Base-by-base conservation (phyloP, 2,113 vertebrate species). In the Paedocypris sp. region DNA sequence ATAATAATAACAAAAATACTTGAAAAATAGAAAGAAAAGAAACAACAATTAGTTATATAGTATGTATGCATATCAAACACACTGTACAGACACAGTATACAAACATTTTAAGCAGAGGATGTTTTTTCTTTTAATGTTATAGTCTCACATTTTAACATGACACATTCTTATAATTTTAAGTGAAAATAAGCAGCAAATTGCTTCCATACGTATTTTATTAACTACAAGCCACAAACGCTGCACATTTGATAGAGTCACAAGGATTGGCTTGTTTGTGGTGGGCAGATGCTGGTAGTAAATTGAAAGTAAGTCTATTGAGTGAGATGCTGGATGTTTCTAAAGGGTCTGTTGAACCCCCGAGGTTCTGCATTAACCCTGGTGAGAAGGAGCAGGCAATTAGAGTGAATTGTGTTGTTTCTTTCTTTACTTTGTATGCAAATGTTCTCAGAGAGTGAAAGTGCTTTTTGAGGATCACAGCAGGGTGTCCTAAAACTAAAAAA, bases 381-480 rank as follows among this genome's bases (percentile, higher is more conserved):
- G 75, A 85, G 79, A 84, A 82, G 65, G 81, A 81, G 77, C 60
- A 78, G 75, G 80, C 79, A 83, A 86, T 85, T 87, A 83, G 81
- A 81, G 75, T 78, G 80, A 82, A 85, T 80, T 80, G 77, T 80
- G 79, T 83, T 86, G 82, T 86, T 73, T 81, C 80, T 82, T 75
- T 68, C 73, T 79, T 80, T 80, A 86, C 83, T 84, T 86, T 86
- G 83, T 85, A 86, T 85, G 85, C 80, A 85, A 85, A 87, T 85
- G 76, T 75, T 66, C 70, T 74, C 73, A 76, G 75, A 72, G 81
- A 73, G 79, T 78, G 77, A 83, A 84, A 85, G 81, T 81, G 77
- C 66, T 80, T 79, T 83, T 81, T 83, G 76, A 83, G 66, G 62
- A 71, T 64, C 75, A 68, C 81, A 77, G 80, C 78, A 68, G 78